phyloP scores from a whole-genome alignment of 2,113 vertebrate species.

The Xyrauchen texanus region DNA sequence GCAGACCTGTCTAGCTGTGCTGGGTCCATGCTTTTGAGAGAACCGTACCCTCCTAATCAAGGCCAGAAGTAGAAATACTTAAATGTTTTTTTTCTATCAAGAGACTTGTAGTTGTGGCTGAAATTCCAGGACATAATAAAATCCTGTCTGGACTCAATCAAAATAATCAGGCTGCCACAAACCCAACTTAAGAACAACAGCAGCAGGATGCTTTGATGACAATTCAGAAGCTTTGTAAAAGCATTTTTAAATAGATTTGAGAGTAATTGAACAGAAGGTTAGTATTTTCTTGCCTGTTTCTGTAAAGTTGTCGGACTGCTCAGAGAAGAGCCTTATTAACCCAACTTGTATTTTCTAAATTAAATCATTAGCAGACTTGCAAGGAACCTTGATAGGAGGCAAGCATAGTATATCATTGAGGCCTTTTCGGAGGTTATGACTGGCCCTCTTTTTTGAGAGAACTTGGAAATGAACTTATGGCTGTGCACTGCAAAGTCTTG shows the following conservation, averaged over 20 bases:
- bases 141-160: conserved; percentile 71
- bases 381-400: too few species aligned
- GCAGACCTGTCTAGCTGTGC: not conserved
- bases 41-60: conserved; percentile 58
- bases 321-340: too few species aligned
- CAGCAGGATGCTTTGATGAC: conserved; percentile 50
- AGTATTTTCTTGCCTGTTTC: conserved; percentile 17
- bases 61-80: conserved; percentile 51
- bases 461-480: not conserved
- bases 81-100: conserved; percentile 75
- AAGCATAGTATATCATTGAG: too few species aligned
- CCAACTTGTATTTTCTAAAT: too few species aligned
- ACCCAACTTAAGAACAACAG: conserved; percentile 57
- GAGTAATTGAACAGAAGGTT: conserved; percentile 20
- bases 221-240: conserved; percentile 43
- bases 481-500: not conserved
- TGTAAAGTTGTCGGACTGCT: not conserved
- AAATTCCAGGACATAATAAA: conserved; percentile 70
- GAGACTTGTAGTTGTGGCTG: conserved; percentile 72
- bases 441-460: not conserved
- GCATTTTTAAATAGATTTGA: conserved; percentile 31
- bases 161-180: conserved; percentile 57
- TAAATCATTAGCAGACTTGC: too few species aligned
- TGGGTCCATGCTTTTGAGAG: conserved; percentile 37
- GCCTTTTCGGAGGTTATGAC: too few species aligned